Percentiles rank a stretch among this genome's conserved stretches.
These are phyloP conservation scores for Brachyhypopomus gauderio DNA, from an alignment of 2,113 vertebrate genomes.

Conservation along the genomic window DNA sequence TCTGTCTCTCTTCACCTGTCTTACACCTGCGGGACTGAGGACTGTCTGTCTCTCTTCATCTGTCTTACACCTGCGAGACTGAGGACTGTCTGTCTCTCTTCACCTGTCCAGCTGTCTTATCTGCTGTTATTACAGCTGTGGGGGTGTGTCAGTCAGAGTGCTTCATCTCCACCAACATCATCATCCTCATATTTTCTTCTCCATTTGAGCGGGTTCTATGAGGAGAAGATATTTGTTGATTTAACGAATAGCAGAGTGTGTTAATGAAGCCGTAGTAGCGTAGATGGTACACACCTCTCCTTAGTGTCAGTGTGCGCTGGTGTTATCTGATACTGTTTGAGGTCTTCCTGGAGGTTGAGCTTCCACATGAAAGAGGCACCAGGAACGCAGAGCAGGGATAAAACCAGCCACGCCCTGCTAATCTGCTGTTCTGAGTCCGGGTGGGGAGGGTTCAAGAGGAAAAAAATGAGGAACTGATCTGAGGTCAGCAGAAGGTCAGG, in stretches of 20 bases:
- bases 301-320: too few relatives aligned
- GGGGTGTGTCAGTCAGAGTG: neutral
- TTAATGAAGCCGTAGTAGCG: neutral
- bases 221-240: neutral
- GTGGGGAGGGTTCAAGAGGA: conserved; percentile 8
- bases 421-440: conserved; percentile 15
- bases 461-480: conserved; percentile 20
- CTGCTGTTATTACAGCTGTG: neutral
- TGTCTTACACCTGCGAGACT: too few relatives aligned
- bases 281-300: too few relatives aligned
- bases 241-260: neutral
- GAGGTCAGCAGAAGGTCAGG: conserved; percentile 18
- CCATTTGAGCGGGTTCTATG: neutral
- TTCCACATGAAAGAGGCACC: too few relatives aligned
- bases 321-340: too few relatives aligned
- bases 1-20: too few relatives aligned
- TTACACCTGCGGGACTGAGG: too few relatives aligned
- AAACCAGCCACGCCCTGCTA: neutral
- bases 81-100: too few relatives aligned
- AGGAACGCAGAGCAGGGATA: neutral
- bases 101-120: neutral
- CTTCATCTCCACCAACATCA: neutral
- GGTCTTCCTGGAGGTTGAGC: too few relatives aligned
- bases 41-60: too few relatives aligned
- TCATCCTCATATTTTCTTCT: neutral